Conservation (phyloP, 2,797 vertebrate genomes). For the Octomys mimax region DNA sequence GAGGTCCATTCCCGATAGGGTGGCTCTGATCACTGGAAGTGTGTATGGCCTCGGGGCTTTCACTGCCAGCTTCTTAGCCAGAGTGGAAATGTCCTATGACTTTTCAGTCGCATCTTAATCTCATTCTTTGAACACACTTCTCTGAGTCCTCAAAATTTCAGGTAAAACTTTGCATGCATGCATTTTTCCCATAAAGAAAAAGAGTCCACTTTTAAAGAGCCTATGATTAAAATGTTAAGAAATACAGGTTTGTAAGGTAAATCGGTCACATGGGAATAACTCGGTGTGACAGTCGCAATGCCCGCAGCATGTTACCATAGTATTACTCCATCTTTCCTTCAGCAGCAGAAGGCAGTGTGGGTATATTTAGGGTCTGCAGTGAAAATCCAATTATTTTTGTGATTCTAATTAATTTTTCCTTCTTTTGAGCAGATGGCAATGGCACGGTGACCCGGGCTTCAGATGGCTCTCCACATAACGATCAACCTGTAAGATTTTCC, state of each 20-base stretch:
- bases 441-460: conserved; percentile 21
- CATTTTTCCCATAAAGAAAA: neutral
- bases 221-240: neutral
- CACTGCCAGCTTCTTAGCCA: neutral
- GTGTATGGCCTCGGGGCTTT: neutral
- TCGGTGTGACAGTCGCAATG: neutral
- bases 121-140: neutral
- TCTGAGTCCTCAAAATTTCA: neutral
- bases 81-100: neutral
- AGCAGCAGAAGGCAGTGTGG: neutral
- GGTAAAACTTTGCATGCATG: neutral
- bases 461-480: neutral
- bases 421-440: conserved; percentile 73
- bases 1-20: neutral
- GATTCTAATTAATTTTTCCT: conserved; percentile 60
- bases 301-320: neutral
- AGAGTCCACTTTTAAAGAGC: neutral
- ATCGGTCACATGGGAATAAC: neutral
- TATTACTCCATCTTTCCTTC: neutral
- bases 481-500: conserved; percentile 72
- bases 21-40: neutral
- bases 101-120: neutral
- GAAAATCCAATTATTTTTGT: conserved; percentile 50
- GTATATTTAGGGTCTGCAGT: conserved; percentile 11
- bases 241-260: neutral